Conservation (phyloP, 2,113 vertebrate species). For the Embiotoca jacksoni region DNA sequence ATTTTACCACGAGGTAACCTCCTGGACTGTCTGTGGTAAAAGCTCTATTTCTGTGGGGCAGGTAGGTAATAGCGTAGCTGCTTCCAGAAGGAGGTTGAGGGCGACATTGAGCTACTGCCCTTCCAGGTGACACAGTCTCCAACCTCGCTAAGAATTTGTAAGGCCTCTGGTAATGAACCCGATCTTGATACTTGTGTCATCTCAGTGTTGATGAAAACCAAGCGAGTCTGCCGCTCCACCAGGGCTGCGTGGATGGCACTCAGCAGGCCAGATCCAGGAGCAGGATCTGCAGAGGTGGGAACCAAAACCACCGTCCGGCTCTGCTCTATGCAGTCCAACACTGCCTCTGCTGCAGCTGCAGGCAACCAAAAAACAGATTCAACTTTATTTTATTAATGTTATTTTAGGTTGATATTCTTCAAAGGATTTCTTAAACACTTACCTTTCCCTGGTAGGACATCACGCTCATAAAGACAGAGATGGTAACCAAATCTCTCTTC, state of each 20-base stretch:
- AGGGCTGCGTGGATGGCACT: constrained; percentile 89
- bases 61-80: constrained; percentile 89
- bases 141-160: constrained; percentile 85
- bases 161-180: constrained; percentile 80
- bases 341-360: constrained; percentile 85
- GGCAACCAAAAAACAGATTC: constrained; percentile 31
- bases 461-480: constrained; percentile 78
- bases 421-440: not conserved
- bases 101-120: constrained; percentile 71
- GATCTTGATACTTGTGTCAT: constrained; percentile 37
- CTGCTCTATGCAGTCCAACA: constrained; percentile 86
- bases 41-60: constrained; percentile 64
- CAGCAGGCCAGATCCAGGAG: constrained; percentile 79
- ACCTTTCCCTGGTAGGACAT: constrained; percentile 78
- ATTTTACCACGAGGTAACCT: not conserved
- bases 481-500: constrained; percentile 76
- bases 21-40: constrained; percentile 8
- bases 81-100: constrained; percentile 92
- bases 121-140: constrained; percentile 87
- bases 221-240: constrained; percentile 89
- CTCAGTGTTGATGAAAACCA: constrained; percentile 88
- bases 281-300: constrained; percentile 80
- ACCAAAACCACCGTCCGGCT: constrained; percentile 90
- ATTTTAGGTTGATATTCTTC: not conserved
- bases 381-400: not conserved